Base-by-base conservation (phyloP, 2,113 vertebrate genomes). In the Sclerurus mexicanus region DNA sequence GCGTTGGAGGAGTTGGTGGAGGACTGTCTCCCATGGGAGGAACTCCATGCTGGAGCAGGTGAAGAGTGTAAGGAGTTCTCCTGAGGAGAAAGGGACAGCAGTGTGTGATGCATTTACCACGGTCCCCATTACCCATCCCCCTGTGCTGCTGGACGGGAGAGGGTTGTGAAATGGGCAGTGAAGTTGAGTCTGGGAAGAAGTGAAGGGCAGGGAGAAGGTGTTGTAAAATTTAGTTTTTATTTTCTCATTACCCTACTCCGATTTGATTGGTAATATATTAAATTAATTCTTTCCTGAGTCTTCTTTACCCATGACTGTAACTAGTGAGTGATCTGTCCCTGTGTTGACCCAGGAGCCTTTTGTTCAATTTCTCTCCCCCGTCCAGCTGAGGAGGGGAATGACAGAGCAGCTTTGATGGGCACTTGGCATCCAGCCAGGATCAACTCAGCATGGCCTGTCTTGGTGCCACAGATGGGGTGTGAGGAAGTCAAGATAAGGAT, bases 111-210 rank as follows among this genome's bases (percentile, higher is more conserved):
- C 64, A 40, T 10, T 74, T 64, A 50, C 4, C 2, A 2, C 19
- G 79, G 23, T 17, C 23, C 7, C 23, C 24, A 12, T 78, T 79
- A 5, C 24, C 21, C 3, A 4, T 18, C 19, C 9, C 14, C 7
- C 12, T 60, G 35, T 5, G 5, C 9, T 24, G 5, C 37, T 80
- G 8, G 2, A 0, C 11, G 16, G 11, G 14, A 49, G 24, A n/a
- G 76, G 21, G 31, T 24, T 21, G 25, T 69, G 24, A 75, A 53
- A 8, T 44, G 2, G 1, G n/a, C 12, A 28, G 18, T 66, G 4
- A 62, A 71, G 20, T 22, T 87, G n/a, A 79, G 20, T 52, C 31
- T 7, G 4, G 75, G 35, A 75, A 39, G 46, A 82, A 86, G 8
- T 39, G 33, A 55, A 46, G 24, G 4, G 7, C 59, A 4, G 9